phyloP scores from a whole-genome alignment of 1,140 invertebrate species.

The Aphelinus atriplicis region DNA sequence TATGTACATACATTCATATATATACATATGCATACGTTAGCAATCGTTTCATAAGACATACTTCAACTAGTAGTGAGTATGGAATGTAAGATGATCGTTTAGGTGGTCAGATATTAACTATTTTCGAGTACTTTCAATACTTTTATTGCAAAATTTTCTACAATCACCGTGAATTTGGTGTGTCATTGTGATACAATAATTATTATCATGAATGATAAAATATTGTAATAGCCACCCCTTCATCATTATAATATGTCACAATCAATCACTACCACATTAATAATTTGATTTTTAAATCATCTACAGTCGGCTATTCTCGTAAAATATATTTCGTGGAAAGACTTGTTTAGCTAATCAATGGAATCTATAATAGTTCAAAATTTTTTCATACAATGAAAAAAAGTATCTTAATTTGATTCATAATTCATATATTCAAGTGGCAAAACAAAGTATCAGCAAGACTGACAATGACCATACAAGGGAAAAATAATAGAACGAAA shows the following conservation, averaged over 20 bases:
- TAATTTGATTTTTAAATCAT: constrained; percentile 12
- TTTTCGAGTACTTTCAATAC: constrained; percentile 42
- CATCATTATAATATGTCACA: constrained; percentile 30
- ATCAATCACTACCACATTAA: constrained; percentile 28
- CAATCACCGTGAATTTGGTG: constrained; percentile 53
- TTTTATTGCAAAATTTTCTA: constrained; percentile 63
- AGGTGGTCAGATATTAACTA: background rate
- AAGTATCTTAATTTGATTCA: constrained; percentile 20
- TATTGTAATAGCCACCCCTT: constrained; percentile 47
- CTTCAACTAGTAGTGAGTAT: background rate
- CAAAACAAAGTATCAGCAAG: too few relatives aligned
- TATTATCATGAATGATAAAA: constrained; percentile 57
- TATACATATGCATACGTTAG: background rate
- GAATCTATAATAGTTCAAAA: constrained; percentile 27
- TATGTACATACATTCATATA: background rate
- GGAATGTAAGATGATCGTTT: too few relatives aligned
- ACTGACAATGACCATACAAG: too few relatives aligned
- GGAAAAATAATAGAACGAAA: too few relatives aligned
- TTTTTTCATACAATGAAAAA: constrained; percentile 39
- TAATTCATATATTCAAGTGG: too few relatives aligned
- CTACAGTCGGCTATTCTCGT: constrained; percentile 20
- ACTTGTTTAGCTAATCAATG: constrained; percentile 27
- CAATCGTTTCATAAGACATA: constrained; percentile 38
- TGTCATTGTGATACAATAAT: constrained; percentile 52
- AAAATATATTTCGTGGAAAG: constrained; percentile 42